Evolutionary conservation across 2,888 invertebrate genomes (phyloP).

Genomic region (Agapetus fuscipes): DNA sequence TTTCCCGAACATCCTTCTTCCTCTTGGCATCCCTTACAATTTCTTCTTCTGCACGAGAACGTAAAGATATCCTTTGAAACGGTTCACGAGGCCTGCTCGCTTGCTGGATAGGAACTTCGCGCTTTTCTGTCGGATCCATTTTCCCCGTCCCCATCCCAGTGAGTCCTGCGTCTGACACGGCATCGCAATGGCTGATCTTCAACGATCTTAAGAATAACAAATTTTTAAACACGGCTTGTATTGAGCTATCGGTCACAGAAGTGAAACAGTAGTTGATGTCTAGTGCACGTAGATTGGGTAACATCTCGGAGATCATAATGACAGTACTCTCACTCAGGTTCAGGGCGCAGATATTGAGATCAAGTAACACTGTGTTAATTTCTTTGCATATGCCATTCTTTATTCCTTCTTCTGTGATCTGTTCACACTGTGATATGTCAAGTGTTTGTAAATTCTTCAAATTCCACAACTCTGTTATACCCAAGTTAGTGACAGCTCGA

Average conservation of each 20-base stretch:
- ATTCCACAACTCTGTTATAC: constrained; percentile 44
- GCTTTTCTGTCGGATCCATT: constrained; percentile 26
- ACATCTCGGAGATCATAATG: constrained; percentile 47
- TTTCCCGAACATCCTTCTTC: constrained; percentile 51
- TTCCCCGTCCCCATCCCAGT: constrained; percentile 53
- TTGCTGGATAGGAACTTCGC: constrained; percentile 32
- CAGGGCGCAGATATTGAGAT: constrained; percentile 48
- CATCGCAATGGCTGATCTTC: constrained; percentile 56
- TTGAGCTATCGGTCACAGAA: constrained; percentile 58
- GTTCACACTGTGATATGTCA: constrained; percentile 59
- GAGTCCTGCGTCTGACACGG: constrained; percentile 60
- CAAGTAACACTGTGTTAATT: constrained; percentile 39
- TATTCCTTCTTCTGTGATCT: constrained; percentile 52
- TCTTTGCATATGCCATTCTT: constrained; percentile 47
- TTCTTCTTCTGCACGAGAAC: constrained; percentile 59
- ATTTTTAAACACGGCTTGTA: constrained; percentile 58
- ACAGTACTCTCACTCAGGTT: constrained; percentile 54
- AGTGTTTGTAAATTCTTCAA: constrained; percentile 47
- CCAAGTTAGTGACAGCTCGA: constrained; percentile 52
- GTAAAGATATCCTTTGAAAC: constrained; percentile 43
- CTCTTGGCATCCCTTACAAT: constrained; percentile 56
- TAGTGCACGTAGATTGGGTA: constrained; percentile 47
- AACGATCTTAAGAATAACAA: constrained; percentile 49
- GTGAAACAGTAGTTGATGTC: constrained; percentile 60
- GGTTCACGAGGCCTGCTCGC: constrained; percentile 6